Evolutionary conservation across 2,113 vertebrate species (phyloP), one percentile per base, ranked within the genome.

Genomic region (Tetraodon nigroviridis): DNA sequence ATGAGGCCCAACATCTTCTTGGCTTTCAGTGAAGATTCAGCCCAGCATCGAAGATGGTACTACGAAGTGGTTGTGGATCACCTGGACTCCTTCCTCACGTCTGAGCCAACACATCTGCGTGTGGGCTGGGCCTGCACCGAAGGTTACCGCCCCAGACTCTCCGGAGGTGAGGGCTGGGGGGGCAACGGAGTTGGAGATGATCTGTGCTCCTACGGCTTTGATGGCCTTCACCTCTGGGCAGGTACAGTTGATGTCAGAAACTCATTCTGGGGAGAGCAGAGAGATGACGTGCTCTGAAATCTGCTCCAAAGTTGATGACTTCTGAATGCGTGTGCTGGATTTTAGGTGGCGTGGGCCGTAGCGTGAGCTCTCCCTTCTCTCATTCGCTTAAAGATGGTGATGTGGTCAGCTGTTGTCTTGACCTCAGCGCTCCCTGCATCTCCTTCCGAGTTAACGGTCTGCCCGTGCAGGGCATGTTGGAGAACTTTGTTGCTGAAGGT

Each of bases 381-480:
- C 93, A 95, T 66, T 81, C 98, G 0, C 76, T 98, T 67, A 90
- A 83, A 76, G 93, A 90, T 0, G 93, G 94, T 0, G 95, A 98
- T 59, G 94, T 98, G 37, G 90, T 98, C 73, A 98, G 95, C 79
- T 98, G 96, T 84, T 98, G 95, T 57, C 87, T 98, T 41, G 95
- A 98, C 74, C 90, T 98, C 7, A 91, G 82, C 32, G 89, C 90
- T 18, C 91, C 91, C 0, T 96, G 94, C 86, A 93, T 97, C 84
- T 97, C 94, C 0, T 98, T 97, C 78, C 90, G 96, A 50, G 93
- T 98, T 73, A 98, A 98, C 0, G 96, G 96, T 4, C 93, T 95
- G 2, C 96, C 96, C 13, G 95, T 98, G 71, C 96, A 98, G 89
- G 96, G 95, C 62, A 98, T 98, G 96, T 90, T 96, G 73, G 95